Base-by-base conservation (phyloP, 1,140 invertebrate genomes). In the Pachyrhynchus sulphureomaculatus region DNA sequence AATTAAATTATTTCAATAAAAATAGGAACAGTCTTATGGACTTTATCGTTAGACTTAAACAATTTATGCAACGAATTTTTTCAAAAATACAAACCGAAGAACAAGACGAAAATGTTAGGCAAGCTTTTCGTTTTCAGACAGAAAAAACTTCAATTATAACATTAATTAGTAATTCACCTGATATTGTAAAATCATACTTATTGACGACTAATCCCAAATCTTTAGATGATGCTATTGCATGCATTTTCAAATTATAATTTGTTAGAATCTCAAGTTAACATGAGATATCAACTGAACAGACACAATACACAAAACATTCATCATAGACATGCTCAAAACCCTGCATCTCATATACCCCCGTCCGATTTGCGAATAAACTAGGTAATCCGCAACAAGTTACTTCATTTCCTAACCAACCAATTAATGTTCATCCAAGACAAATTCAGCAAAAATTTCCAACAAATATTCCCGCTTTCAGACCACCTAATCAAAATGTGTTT, bases 1-100 rank as follows among this genome's bases (percentile, higher is more conserved):
- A 60, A 33, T 44, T 60, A 29, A 10, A 52, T 5, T 60, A 42
- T 52, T 42, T 42, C 17, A 44, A 34, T 12, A 41, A 5, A 26
- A 52, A 60, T 24, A 39, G 24, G 18, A 51, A 51, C 29, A 17
- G n/a, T 10, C 26, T 52, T 20, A 5, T 52, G 12, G 6, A 39
- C 0, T 52, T 52, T 33, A 2, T 52, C 3, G 48, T 42, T 15
- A 24, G 48, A 18, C 18, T 60, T 5, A 60, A 60, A 52, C 20
- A 12, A 20, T 42, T 60, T 41, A 20, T 26, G 2, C 47, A 51
- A 29, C 39, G 24, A 44, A 60, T 60, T 8, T 10, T 15, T 32
- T 9, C 21, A 2, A 52, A 52, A 52, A 60, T 58, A 36, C 21
- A 20, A 4, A 9, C 8, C 9, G 45, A 58, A 24, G 20, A 20